These are phyloP conservation scores for Zygothrica quintamaculata DNA, from an alignment of 2,888 invertebrate genomes.

Conservation along the genomic window DNA sequence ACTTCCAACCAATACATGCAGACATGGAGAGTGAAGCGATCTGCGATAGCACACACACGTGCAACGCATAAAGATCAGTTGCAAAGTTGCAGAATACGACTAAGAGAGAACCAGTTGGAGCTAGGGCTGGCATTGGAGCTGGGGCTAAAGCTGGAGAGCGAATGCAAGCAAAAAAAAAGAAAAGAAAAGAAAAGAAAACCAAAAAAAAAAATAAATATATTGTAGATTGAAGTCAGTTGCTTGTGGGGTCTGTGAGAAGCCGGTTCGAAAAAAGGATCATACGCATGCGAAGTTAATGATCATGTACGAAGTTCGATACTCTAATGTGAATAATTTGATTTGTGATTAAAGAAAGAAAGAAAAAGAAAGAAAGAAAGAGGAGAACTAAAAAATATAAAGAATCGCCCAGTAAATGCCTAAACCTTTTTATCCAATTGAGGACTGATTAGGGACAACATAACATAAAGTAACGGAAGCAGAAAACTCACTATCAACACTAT, in stretches of 20 bases:
- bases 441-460: constrained; percentile 56
- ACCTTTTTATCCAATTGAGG: constrained; percentile 51
- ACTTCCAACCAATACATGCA: constrained; percentile 8
- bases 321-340: too few relatives aligned
- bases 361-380: constrained; percentile 26
- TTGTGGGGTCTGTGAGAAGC: constrained; percentile 42
- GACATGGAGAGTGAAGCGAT: too few relatives aligned
- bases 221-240: constrained; percentile 49
- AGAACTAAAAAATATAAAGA: too few relatives aligned
- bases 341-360: too few relatives aligned
- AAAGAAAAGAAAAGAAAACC: too few relatives aligned
- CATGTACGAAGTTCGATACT: too few relatives aligned
- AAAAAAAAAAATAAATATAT: constrained; percentile 14
- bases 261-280: constrained; percentile 56
- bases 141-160: constrained; percentile 22
- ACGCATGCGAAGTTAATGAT: constrained; percentile 21
- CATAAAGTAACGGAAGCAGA: constrained; percentile 44
- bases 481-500: constrained; percentile 44
- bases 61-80: constrained; percentile 60
- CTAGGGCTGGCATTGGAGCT: constrained; percentile 7
- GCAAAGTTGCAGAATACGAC: constrained; percentile 36
- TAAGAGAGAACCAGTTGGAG: constrained; percentile 62
- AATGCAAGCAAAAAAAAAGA: constrained; percentile 22
- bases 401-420: constrained; percentile 24
- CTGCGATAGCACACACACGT: constrained; percentile 55